Percentiles rank a stretch among this genome's conserved stretches.
Evolutionary conservation across 2,888 invertebrate species (phyloP).

Genomic region (Capitulum mitella): DNA sequence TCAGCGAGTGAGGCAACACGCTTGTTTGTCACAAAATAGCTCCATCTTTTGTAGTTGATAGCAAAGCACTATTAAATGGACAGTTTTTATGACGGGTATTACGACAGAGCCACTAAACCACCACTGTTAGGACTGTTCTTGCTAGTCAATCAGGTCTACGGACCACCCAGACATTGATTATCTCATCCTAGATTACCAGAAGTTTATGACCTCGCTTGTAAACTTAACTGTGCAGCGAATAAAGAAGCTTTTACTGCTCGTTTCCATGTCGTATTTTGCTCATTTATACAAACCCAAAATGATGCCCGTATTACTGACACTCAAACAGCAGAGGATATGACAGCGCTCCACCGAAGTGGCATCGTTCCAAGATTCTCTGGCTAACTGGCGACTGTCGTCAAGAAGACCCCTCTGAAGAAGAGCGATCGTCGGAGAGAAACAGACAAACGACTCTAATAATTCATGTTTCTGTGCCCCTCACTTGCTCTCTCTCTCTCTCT

Average conservation of each 20-base stretch:
- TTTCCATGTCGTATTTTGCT: neutral
- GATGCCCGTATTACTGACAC: neutral
- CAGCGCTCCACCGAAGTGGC: neutral
- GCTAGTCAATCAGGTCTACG: too few species aligned
- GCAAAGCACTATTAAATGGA: too few species aligned
- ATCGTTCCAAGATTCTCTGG: neutral
- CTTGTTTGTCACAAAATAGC: too few species aligned
- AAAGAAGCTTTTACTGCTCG: neutral
- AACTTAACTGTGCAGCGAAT: neutral
- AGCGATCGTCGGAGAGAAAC: neutral
- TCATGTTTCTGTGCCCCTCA: too few species aligned
- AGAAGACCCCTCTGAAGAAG: neutral
- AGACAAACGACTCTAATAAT: too few species aligned
- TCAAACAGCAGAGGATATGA: neutral
- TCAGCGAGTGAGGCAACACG: too few species aligned
- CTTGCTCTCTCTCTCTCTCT: neutral
- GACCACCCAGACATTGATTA: constrained; percentile 9
- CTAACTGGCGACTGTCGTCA: neutral
- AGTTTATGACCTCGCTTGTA: neutral
- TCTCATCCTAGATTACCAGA: neutral
- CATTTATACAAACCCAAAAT: neutral
- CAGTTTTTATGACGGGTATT: too few species aligned
- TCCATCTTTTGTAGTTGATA: too few species aligned
- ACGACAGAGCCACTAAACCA: too few species aligned
- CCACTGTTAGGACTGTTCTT: too few species aligned